These are phyloP conservation scores for Chironomus striatipennis DNA, from an alignment of 1,140 invertebrate genomes.

Conservation along the genomic window DNA sequence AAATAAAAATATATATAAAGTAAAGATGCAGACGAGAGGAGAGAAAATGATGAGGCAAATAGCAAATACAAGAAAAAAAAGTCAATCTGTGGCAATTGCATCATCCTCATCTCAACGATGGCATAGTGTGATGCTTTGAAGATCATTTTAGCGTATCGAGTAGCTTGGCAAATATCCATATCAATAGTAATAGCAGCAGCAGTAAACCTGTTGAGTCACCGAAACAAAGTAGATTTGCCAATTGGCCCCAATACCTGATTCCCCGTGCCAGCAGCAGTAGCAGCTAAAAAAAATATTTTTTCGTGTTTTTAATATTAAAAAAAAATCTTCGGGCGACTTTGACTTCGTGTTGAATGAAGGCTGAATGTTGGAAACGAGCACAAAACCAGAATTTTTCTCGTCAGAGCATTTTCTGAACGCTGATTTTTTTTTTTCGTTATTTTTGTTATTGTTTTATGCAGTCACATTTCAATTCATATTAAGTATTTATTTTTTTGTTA, in stretches of 20 bases:
- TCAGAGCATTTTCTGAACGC: not conserved
- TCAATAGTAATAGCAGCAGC: not conserved
- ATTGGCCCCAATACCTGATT: not conserved
- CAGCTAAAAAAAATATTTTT: not conserved
- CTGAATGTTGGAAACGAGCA: not conserved
- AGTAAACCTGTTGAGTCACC: constrained; percentile 1
- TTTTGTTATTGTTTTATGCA: too few relatives aligned
- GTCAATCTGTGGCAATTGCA: too few relatives aligned
- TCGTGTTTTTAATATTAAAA: not conserved
- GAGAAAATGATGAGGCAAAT: too few relatives aligned
- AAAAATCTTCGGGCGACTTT: not conserved
- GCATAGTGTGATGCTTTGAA: too few relatives aligned
- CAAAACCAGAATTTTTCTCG: not conserved
- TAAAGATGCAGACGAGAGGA: too few relatives aligned
- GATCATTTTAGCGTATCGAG: too few relatives aligned
- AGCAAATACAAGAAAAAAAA: too few relatives aligned
- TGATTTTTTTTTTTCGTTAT: too few relatives aligned
- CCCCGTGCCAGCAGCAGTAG: not conserved
- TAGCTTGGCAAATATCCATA: not conserved
- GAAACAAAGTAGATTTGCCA: constrained; percentile 8
- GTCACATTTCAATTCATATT: too few relatives aligned
- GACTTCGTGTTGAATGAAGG: not conserved
- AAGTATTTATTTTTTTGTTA: too few relatives aligned
- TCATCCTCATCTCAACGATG: too few relatives aligned
- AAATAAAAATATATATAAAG: too few relatives aligned